Percentiles rank a stretch among this genome's conserved stretches.
Evolutionary conservation across 2,888 invertebrate species (phyloP).

Genomic region (Xestia ashworthii): DNA sequence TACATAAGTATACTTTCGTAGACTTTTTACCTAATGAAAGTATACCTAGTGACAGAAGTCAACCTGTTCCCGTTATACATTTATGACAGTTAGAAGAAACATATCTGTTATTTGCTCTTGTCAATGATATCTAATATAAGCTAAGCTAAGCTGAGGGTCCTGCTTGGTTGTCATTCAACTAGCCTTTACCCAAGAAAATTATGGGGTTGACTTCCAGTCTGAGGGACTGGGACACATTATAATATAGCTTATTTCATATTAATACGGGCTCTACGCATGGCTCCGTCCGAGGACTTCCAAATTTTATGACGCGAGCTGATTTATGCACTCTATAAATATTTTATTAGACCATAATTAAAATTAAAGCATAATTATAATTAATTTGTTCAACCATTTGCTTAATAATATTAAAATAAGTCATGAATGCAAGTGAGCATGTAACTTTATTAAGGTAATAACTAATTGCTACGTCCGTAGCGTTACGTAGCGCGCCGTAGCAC

Average conservation of each 20-base stretch:
- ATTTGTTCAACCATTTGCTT: constrained; percentile 52
- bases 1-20: too few species aligned
- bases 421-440: constrained; percentile 52
- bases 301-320: constrained; percentile 30
- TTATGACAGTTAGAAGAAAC: neutral
- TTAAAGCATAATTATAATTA: constrained; percentile 44
- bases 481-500: constrained; percentile 22
- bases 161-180: neutral
- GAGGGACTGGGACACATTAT: neutral
- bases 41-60: neutral
- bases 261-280: constrained; percentile 22
- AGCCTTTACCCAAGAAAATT: neutral
- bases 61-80: neutral
- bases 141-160: neutral
- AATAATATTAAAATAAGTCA: constrained; percentile 29
- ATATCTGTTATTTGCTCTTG: too few species aligned
- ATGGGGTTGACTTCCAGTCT: neutral
- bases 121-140: neutral
- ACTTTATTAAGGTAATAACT: constrained; percentile 37
- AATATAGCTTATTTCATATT: neutral
- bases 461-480: constrained; percentile 36
- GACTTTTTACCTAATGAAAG: too few species aligned
- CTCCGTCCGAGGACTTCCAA: constrained; percentile 5
- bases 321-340: constrained; percentile 43
- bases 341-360: constrained; percentile 32